Percentiles rank a stretch among this genome's conserved stretches.
Evolutionary conservation across 2,113 vertebrate species (phyloP).

Genomic region (Sander vitreus): DNA sequence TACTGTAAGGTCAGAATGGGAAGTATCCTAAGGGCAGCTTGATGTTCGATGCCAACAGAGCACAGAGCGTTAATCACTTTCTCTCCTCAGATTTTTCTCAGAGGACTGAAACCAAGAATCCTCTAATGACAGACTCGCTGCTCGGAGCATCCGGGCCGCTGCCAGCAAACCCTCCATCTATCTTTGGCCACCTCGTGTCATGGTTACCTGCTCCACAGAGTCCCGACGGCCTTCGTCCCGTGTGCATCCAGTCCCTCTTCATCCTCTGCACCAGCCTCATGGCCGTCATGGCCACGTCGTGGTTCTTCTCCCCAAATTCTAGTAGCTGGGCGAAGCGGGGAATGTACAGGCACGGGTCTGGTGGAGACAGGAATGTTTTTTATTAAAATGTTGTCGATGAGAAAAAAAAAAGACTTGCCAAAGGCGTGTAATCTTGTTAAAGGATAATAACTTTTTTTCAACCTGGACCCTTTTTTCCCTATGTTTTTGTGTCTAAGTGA

Average conservation of each 20-base stretch:
- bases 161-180: not conserved
- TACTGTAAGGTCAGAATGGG: not conserved
- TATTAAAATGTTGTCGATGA: not conserved
- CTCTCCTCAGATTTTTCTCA: not conserved
- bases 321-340: slow-evolving; percentile 97
- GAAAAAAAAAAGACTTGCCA: too few relatives aligned
- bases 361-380: not conserved
- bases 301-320: slow-evolving; percentile 97
- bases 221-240: slow-evolving; percentile 93
- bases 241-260: slow-evolving; percentile 99
- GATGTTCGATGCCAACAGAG: not conserved
- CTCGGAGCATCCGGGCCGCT: not conserved
- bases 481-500: too few relatives aligned
- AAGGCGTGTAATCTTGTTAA: too few relatives aligned
- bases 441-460: too few relatives aligned
- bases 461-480: too few relatives aligned
- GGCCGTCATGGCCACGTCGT: slow-evolving; percentile 98
- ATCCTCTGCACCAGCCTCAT: slow-evolving; percentile 94
- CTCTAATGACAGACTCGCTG: not conserved
- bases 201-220: slow-evolving; percentile 94
- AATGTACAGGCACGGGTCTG: slow-evolving; percentile 97
- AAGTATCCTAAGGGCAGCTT: slow-evolving; percentile 16
- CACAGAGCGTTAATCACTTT: slow-evolving; percentile 30
- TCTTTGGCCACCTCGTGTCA: not conserved
- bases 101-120: not conserved